These are phyloP conservation scores for Drosophila anomelani DNA, from an alignment of 2,888 invertebrate genomes.

Conservation along the genomic window DNA sequence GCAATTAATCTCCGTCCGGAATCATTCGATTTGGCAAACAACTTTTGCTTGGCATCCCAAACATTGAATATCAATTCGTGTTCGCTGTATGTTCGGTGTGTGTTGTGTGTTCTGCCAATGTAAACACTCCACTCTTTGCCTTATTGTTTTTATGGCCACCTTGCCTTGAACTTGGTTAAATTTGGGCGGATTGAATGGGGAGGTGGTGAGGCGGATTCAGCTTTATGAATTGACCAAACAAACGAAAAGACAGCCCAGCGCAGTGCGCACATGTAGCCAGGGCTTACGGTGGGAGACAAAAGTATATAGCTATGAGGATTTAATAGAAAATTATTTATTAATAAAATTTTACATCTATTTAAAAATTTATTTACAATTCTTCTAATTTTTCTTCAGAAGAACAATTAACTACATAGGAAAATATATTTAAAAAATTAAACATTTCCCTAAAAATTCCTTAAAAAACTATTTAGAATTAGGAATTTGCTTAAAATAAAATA, in stretches of 20 bases:
- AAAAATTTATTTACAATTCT: too few species aligned
- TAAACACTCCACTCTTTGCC: constrained; percentile 23
- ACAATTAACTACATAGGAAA: too few species aligned
- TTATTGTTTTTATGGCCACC: constrained; percentile 8
- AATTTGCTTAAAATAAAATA: too few species aligned
- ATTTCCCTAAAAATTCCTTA: too few species aligned
- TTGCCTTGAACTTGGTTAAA: constrained; percentile 29
- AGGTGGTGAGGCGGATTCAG: constrained; percentile 2
- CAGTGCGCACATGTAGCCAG: background rate
- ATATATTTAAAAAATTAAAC: too few species aligned
- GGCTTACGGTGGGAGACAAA: background rate
- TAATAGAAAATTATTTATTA: too few species aligned
- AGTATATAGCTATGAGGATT: background rate
- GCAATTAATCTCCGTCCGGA: constrained; percentile 34
- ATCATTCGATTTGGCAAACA: constrained; percentile 38
- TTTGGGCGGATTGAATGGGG: background rate
- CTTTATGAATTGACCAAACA: constrained; percentile 30
- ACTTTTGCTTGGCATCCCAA: constrained; percentile 20
- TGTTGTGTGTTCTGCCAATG: constrained; percentile 20
- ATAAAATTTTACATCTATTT: too few species aligned
- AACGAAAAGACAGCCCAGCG: constrained; percentile 13
- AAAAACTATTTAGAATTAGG: too few species aligned
- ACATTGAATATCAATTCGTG: constrained; percentile 26
- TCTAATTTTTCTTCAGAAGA: background rate
- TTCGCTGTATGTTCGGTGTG: background rate